phyloP scores from a whole-genome alignment of 35 echinoderm and acorn worm genomes.

The Eucidaris tribuloides region DNA sequence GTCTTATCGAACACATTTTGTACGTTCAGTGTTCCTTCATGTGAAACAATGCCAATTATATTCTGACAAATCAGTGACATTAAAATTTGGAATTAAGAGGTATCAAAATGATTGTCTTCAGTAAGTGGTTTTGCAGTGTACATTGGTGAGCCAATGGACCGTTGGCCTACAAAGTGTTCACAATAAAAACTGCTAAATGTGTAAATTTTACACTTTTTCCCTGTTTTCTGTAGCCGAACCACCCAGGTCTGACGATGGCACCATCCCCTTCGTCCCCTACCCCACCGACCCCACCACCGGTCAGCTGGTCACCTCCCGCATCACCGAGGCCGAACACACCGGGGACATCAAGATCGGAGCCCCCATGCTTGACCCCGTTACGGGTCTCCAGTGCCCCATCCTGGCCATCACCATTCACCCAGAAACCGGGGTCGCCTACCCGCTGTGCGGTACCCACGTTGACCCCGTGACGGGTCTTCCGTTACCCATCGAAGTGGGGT shows the following conservation, averaged over 20 bases:
- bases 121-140: background rate
- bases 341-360: conserved; percentile 79
- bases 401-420: conserved; percentile 92
- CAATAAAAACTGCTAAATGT: too few relatives aligned
- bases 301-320: conserved; percentile 43
- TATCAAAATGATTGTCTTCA: too few relatives aligned
- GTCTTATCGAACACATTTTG: too few relatives aligned
- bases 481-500: conserved; percentile 85
- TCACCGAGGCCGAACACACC: conserved; percentile 55
- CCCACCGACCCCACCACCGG: conserved; percentile 74
- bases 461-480: conserved; percentile 94
- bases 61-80: too few relatives aligned
- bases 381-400: conserved; percentile 86
- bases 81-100: too few relatives aligned
- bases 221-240: conserved; percentile 81
- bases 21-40: too few relatives aligned
- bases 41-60: too few relatives aligned
- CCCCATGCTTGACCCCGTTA: conserved; percentile 70
- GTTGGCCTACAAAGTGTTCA: too few relatives aligned
- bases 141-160: background rate
- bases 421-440: conserved; percentile 89
- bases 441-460: conserved; percentile 87
- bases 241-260: conserved; percentile 68
- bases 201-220: too few relatives aligned
- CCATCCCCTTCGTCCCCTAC: conserved; percentile 93